phyloP scores from a whole-genome alignment of 2,888 invertebrate species.

The Tetranychus piercei region DNA sequence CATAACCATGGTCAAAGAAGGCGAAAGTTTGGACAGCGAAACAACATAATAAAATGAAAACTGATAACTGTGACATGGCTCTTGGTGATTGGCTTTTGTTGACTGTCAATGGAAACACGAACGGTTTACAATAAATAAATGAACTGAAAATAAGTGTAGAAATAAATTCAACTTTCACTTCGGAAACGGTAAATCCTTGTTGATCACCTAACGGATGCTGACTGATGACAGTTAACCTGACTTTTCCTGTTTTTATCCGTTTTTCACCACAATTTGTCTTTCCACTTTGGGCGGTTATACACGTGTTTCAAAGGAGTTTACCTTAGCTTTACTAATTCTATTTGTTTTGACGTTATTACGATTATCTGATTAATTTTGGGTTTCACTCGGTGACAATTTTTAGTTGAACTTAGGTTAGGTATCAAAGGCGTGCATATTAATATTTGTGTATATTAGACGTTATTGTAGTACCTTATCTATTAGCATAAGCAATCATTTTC shows the following conservation, averaged over 20 bases:
- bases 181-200: not conserved
- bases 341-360: not conserved
- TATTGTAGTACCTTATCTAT: not conserved
- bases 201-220: not conserved
- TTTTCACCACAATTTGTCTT: not conserved
- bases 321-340: not conserved
- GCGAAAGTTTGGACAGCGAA: not conserved
- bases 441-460: not conserved
- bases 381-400: not conserved
- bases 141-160: not conserved
- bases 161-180: not conserved
- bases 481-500: not conserved
- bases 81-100: not conserved
- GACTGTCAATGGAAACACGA: no score
- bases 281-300: not conserved
- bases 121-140: not conserved
- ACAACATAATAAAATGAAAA: not conserved
- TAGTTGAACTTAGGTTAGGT: not conserved
- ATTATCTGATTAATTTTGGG: not conserved
- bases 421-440: not conserved
- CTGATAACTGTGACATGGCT: not conserved
- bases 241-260: not conserved
- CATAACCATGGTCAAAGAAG: not conserved
- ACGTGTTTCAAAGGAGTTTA: not conserved
- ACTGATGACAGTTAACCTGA: not conserved